Base-by-base conservation (phyloP, 2,888 invertebrate species). In the Galerucella nymphaeae region DNA sequence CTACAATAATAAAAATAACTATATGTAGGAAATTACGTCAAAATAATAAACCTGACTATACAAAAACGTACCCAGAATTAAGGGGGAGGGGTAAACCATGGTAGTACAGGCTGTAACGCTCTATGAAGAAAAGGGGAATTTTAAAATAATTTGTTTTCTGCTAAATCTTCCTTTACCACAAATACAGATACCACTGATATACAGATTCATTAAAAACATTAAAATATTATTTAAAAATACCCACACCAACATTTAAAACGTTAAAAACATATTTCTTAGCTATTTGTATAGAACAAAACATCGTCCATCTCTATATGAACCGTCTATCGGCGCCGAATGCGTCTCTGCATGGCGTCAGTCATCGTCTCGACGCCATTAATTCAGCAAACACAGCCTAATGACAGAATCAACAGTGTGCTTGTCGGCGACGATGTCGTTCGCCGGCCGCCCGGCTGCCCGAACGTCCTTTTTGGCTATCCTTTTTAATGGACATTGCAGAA, bases 381-480 rank as follows among this genome's bases (percentile, higher is more conserved):
- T 86, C 85, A 82, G 85, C 86, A 86, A 86, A 86, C 86, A 86
- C 83, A 80, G 84, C 85, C 85, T 86, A 86, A 86, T 86, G 86
- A 86, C 83, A 85, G 86, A 86, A 86, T 86, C 86, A 86, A 86
- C 86, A 86, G 86, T 85, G 85, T 85, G 84, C 82, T 78, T 77
- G 61, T 41, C 42, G 61, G 61, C 61, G 61, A 61, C 61, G 61
- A 11, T 41, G 41, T 61, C 41, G 61, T 61, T 58, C 41, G 41
- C 42, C 38, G 38, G 61, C 38, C 61, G 61, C 55, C 67, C 48
- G 62, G 57, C 66, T 23, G 64, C 53, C 64, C 64, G 62, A 66
- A 14, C 53, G 18, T 18, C 66, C 55, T 55, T 23, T 53, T 18
- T 18, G 53, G 18, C 20, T 14, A 53, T 16, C 58, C 30, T 58